A percentile compares a stretch with the other conserved stretches of the same genome.
Evolutionary conservation across 2,888 invertebrate genomes (phyloP).

Genomic region (Harpalus rubripes): DNA sequence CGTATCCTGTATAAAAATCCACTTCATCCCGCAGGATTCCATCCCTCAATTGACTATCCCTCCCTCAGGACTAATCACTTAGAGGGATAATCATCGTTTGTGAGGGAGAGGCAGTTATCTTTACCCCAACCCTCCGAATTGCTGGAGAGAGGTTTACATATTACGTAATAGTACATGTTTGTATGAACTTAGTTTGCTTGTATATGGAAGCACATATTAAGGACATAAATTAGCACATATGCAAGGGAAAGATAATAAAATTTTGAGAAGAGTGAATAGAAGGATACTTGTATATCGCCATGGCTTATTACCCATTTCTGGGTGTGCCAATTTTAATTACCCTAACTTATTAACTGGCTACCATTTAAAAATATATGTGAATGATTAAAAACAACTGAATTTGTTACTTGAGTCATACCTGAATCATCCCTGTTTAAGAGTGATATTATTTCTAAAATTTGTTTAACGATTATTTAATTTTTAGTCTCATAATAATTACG

Average conservation of each 20-base stretch:
- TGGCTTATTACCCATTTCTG: no score
- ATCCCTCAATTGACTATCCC: background rate
- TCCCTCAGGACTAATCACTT: constrained; percentile 1
- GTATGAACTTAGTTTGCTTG: background rate
- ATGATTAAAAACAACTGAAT: no score
- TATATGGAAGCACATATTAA: background rate
- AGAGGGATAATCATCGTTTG: constrained; percentile 5
- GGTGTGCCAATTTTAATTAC: no score
- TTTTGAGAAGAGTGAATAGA: no score
- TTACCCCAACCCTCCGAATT: background rate
- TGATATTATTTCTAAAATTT: no score
- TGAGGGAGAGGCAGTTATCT: background rate
- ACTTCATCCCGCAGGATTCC: background rate
- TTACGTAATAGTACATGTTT: background rate
- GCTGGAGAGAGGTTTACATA: background rate
- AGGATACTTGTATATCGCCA: no score
- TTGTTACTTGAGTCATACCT: no score
- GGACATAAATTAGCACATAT: background rate
- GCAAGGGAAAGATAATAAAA: background rate
- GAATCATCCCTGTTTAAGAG: no score
- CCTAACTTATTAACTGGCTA: no score
- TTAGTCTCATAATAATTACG: no score
- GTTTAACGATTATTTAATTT: no score
- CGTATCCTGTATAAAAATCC: background rate
- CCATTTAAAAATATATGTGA: no score